Base-by-base conservation (phyloP, 92 coral and sea anemone genomes). In the Metridium senile region DNA sequence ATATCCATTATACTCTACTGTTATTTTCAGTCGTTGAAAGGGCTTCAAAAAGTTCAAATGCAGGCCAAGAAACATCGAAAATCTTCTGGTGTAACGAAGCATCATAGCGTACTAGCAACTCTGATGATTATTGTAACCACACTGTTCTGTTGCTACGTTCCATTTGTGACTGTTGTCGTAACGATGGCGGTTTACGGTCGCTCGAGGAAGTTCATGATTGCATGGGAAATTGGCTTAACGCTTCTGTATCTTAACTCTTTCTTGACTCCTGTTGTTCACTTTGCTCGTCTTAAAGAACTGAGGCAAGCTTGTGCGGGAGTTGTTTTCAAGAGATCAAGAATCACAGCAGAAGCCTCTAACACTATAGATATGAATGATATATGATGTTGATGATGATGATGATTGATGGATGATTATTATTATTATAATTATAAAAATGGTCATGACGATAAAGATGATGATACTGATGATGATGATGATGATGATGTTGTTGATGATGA, bases 121-220 rank as follows among this genome's bases (percentile, higher is more conserved):
- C 61, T 79, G 6, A 30, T 68, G 29, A 59, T 78, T 25, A 69
- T 69, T 9, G 65, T 56, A 7, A 33, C 47, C 10, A 26, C 29
- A 16, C 59, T 78, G 9, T 39, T 79, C 26, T 31, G 72, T 27
- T 79, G 84, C 26, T 79, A 69, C 29, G 63, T 39, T 2, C 84
- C 84, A 9, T 79, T 69, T 27, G 70, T 79, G n/a, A 52, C 56
- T 11, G 67, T 68, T 17, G 75, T 79, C 13, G 18, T 79, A 8
- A 34, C 72, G 1, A 69, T 79, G 25, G 69, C 77, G 2, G 84
- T 79, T 21, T 45, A 32, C 43, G 84, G 77, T 23, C 84, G 77
- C 28, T 66, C 84, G 11, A 59, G 47, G 47, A 16, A 9, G 25
- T 58, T 69, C 59, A 69, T 66, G 69, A 59, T 71, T 10, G 84